phyloP scores from a whole-genome alignment of 2,888 invertebrate species.

The Galerucella pusilla region DNA sequence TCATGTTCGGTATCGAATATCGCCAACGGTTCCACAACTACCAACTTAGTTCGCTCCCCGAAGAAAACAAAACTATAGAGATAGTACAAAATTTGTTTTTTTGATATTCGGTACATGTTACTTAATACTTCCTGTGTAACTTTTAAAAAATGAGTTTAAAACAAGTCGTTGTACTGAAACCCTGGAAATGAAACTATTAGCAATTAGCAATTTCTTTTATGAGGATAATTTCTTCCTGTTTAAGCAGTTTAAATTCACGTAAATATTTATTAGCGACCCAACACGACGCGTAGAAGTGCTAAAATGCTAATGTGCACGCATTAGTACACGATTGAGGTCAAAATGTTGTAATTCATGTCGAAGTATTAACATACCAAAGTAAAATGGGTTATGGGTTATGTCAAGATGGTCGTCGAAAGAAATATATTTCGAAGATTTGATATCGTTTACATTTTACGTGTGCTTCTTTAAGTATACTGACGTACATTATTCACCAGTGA shows the following conservation, averaged over 20 bases:
- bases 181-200: neutral
- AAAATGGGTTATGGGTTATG: neutral
- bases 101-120: neutral
- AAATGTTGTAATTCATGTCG: slow-evolving; percentile 8
- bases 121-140: neutral
- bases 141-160: neutral
- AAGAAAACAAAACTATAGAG: too few species aligned
- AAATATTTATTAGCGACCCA: slow-evolving; percentile 9
- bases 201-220: slow-evolving; percentile 10
- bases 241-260: slow-evolving; percentile 12
- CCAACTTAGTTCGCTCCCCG: too few species aligned
- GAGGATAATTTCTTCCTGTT: slow-evolving; percentile 3
- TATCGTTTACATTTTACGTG: neutral
- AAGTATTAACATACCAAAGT: slow-evolving; percentile 12
- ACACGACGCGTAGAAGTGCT: slow-evolving; percentile 1
- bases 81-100: too few species aligned
- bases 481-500: too few species aligned
- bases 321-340: neutral
- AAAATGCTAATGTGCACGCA: slow-evolving; percentile 22
- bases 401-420: neutral
- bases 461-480: too few species aligned
- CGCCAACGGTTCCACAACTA: too few species aligned
- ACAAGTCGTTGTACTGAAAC: neutral
- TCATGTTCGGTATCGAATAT: too few species aligned
- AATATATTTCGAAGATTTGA: neutral